phyloP scores from a whole-genome alignment of 2,888 invertebrate genomes.

The Troides aeacus region DNA sequence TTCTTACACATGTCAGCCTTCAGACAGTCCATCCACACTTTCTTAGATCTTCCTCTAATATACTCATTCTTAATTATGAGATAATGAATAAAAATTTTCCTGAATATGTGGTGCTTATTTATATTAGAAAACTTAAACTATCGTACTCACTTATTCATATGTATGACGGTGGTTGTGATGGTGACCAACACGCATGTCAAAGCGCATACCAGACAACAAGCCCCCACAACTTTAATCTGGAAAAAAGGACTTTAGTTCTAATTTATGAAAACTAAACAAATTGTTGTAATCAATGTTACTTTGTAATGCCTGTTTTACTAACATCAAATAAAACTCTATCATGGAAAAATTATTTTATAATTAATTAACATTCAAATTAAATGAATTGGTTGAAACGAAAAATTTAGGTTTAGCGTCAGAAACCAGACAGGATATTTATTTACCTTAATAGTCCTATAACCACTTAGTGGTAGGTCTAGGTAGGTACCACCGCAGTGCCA shows the following conservation, averaged over 20 bases:
- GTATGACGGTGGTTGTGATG: conserved; percentile 94
- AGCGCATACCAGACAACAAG: conserved; percentile 92
- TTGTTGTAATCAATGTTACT: not conserved
- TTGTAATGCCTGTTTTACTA: no score
- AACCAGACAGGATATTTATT: not conserved
- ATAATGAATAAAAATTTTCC: not conserved
- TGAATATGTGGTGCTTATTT: not conserved
- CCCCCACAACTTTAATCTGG: conserved; percentile 93
- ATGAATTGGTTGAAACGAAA: not conserved
- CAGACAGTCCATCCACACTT: no score
- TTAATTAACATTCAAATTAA: conserved; percentile 14
- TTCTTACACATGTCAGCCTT: no score
- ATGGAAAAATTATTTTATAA: not conserved
- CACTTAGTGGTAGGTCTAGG: no score
- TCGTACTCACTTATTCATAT: conserved; percentile 86
- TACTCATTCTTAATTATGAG: no score
- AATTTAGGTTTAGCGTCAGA: not conserved
- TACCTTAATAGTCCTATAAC: no score
- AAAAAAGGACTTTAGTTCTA: conserved; percentile 36
- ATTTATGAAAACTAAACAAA: not conserved
- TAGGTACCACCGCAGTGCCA: no score
- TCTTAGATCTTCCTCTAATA: no score
- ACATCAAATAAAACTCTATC: no score
- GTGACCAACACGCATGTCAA: conserved; percentile 92
- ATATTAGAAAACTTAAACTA: not conserved